Percentiles rank a stretch among this genome's conserved stretches.
These are phyloP conservation scores for Indri indri DNA, from an alignment of 2,113 vertebrate genomes.

Conservation along the genomic window DNA sequence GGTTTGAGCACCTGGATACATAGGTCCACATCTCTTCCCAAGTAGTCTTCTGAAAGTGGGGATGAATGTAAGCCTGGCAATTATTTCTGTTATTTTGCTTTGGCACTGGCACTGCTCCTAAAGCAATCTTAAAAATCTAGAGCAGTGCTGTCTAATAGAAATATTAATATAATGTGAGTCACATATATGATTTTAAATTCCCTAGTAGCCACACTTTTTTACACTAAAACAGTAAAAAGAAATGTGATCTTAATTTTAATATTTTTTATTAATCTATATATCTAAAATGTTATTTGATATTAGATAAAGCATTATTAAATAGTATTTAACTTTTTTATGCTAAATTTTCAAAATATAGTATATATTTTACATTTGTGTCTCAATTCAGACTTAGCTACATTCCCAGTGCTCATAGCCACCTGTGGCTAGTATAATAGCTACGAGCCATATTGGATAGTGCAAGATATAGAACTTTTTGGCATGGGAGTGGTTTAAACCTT, in stretches of 20 bases:
- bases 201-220: neutral
- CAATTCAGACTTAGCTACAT: neutral
- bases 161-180: neutral
- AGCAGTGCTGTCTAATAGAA: neutral
- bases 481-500: neutral
- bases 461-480: neutral
- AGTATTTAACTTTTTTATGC: slow-evolving; percentile 1
- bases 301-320: neutral
- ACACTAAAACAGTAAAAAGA: neutral
- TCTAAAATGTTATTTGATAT: neutral
- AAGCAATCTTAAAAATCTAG: neutral
- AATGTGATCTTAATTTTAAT: neutral
- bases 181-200: neutral
- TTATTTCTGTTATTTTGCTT: neutral
- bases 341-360: neutral
- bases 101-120: neutral
- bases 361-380: neutral
- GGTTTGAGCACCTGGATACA: neutral
- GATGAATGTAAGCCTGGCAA: neutral
- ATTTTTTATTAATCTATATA: neutral
- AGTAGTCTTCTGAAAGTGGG: neutral
- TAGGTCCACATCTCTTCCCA: neutral
- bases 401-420: neutral
- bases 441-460: neutral
- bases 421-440: neutral